A percentile compares a stretch with the other conserved stretches of the same genome.
Conservation (phyloP, 2,888 invertebrate species). For the Cybosia mesomella region DNA sequence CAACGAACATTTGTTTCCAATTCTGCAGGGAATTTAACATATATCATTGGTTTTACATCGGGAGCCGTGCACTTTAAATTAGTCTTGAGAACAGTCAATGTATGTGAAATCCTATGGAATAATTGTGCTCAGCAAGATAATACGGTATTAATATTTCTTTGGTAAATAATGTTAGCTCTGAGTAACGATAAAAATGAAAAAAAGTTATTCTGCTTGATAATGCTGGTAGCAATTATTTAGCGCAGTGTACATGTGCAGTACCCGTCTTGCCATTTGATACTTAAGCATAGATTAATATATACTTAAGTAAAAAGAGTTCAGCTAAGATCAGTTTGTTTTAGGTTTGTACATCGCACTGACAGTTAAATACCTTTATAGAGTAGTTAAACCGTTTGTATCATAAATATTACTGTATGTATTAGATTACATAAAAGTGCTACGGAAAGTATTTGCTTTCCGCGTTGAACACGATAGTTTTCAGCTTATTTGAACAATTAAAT, state of each 20-base stretch:
- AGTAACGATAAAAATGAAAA: no score
- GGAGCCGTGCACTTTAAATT: neutral
- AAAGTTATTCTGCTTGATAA: no score
- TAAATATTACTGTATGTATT: neutral
- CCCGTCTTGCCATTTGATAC: no score
- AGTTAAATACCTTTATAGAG: no score
- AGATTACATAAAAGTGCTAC: neutral
- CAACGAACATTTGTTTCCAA: conserved; percentile 63
- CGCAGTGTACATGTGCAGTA: no score
- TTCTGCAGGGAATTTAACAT: conserved; percentile 54
- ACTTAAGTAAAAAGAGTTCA: no score
- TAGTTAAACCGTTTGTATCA: no score
- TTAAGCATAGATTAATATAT: no score
- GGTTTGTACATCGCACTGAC: no score
- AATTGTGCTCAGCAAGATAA: no score
- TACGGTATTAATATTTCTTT: neutral
- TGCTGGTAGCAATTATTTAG: no score
- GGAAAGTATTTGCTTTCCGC: neutral
- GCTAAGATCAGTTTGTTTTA: no score
- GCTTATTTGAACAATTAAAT: neutral
- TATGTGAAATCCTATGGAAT: neutral
- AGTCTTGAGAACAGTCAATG: neutral
- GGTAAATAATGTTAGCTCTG: neutral
- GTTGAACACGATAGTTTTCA: neutral
- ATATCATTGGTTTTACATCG: neutral